Evolutionary conservation across 2,888 invertebrate species (phyloP).

Genomic region (Eupithecia pulchellata): DNA sequence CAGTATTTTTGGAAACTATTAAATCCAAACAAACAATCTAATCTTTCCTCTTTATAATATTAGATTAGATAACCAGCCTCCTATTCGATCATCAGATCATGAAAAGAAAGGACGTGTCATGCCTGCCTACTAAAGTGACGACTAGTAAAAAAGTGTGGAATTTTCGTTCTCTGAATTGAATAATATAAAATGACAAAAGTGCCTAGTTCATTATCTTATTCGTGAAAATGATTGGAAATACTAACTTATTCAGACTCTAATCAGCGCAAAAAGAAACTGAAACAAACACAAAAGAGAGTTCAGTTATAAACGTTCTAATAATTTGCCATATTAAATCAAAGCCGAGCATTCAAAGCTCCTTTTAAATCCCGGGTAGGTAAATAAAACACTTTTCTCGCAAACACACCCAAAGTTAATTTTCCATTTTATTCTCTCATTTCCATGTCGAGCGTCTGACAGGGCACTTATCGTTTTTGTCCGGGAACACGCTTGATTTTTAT

Average conservation of each 20-base stretch:
- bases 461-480: conserved; percentile 42
- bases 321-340: conserved; percentile 33
- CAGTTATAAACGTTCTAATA: conserved; percentile 20
- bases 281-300: not conserved
- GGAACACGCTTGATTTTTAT: conserved; percentile 67
- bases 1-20: too few species aligned
- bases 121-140: not conserved
- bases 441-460: conserved; percentile 60
- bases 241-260: not conserved
- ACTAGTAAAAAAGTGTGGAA: not conserved
- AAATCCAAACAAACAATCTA: too few species aligned
- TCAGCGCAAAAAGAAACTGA: not conserved
- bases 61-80: too few species aligned
- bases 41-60: too few species aligned
- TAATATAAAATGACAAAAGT: too few species aligned
- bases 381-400: conserved; percentile 48
- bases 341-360: conserved; percentile 29
- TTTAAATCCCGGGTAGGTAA: conserved; percentile 41
- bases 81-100: not conserved
- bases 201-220: not conserved
- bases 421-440: conserved; percentile 58
- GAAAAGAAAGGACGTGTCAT: not conserved
- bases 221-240: not conserved
- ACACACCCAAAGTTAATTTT: conserved; percentile 57
- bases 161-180: not conserved